Conservation (phyloP, 2,797 vertebrate species). For the Buphagus erythrorhynchus region DNA sequence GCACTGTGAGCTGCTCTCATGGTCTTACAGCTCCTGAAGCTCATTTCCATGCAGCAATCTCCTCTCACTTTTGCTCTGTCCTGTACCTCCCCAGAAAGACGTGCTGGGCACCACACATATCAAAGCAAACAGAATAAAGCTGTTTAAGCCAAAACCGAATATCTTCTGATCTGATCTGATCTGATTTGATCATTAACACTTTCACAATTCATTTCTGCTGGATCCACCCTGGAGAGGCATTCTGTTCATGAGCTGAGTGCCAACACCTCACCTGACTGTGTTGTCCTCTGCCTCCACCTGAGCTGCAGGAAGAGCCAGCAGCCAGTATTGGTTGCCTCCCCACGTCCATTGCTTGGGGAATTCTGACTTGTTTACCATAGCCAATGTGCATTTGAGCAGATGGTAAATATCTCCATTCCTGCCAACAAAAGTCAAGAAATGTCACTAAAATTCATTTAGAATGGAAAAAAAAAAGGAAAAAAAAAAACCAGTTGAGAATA, state of each 20-base stretch:
- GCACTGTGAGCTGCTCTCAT: neutral
- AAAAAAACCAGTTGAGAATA: neutral
- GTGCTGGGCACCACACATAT: neutral
- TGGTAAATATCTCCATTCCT: slow-evolving; percentile 61
- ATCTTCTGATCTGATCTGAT: neutral
- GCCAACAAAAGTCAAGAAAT: slow-evolving; percentile 70
- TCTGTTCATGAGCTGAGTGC: neutral
- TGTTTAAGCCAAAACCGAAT: neutral
- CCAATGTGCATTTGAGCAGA: slow-evolving; percentile 63
- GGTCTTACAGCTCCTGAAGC: neutral
- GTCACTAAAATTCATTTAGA: slow-evolving; percentile 64
- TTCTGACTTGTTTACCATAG: slow-evolving; percentile 36
- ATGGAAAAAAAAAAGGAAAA: neutral
- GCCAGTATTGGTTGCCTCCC: neutral
- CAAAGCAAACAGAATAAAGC: neutral
- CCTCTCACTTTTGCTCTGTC: neutral
- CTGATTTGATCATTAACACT: neutral
- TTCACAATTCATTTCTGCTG: neutral
- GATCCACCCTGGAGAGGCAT: neutral
- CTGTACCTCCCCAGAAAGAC: neutral
- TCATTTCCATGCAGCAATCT: neutral
- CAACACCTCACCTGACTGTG: neutral
- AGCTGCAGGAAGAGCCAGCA: neutral
- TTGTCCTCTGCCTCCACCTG: neutral
- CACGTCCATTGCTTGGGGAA: neutral